Conservation (phyloP, 1,140 invertebrate species). For the Tetramorium parvispinum region DNA sequence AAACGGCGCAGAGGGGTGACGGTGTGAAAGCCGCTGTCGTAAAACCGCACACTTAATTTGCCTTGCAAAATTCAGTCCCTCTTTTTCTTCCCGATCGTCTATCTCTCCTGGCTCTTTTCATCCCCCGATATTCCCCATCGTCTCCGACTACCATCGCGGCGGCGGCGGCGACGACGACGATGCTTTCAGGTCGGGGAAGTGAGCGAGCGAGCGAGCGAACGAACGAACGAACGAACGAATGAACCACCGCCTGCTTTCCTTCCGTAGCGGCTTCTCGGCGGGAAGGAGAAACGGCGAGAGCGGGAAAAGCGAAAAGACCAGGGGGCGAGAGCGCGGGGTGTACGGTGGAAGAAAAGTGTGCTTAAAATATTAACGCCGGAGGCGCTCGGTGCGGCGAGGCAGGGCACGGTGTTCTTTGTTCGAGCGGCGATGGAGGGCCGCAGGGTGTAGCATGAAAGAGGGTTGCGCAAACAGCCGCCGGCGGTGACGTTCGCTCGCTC, state of each 20-base stretch:
- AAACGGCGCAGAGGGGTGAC: constrained; percentile 48
- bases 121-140: constrained; percentile 45
- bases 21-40: constrained; percentile 84
- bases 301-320: constrained; percentile 60
- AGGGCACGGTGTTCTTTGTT: constrained; percentile 82
- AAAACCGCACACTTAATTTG: constrained; percentile 86
- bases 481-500: constrained; percentile 69
- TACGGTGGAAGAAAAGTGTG: constrained; percentile 83
- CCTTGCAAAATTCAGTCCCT: constrained; percentile 85
- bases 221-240: constrained; percentile 55
- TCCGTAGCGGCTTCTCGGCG: constrained; percentile 35
- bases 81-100: constrained; percentile 55
- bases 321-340: constrained; percentile 41
- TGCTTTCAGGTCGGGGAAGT: constrained; percentile 35
- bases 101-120: constrained; percentile 33
- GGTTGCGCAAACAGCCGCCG: constrained; percentile 81
- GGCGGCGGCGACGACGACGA: constrained; percentile 42
- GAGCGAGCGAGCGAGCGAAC: neutral
- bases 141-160: constrained; percentile 23
- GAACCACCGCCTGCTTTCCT: constrained; percentile 48
- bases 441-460: constrained; percentile 68
- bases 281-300: constrained; percentile 37
- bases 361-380: constrained; percentile 86
- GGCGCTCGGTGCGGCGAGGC: constrained; percentile 74
- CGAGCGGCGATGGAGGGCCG: constrained; percentile 74